Evolutionary conservation across 2,888 invertebrate species (phyloP), one percentile per base, ranked within the genome.

Genomic region (Leptinotarsa juncta): DNA sequence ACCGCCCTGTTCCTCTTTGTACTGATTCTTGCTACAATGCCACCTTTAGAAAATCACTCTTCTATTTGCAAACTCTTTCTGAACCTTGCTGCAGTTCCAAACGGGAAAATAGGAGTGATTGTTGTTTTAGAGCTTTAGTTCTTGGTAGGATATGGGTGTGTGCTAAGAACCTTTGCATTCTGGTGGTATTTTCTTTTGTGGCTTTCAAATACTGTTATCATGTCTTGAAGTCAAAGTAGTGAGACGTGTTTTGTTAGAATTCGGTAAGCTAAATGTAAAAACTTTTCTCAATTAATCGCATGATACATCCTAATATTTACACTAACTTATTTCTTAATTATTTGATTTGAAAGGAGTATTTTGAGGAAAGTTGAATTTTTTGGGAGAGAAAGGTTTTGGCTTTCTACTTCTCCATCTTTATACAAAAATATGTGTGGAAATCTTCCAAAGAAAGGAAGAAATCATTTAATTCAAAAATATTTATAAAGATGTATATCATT

Each of bases 171-270:
- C 3, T 78, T 42, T 71, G 70, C 42, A 70, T 74, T 23, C 66
- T 73, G 32, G 67, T 71, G 66, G 57, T 77, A 57, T 66, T 76
- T 60, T 76, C 74, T 55, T 73, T 70, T 71, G 51, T 73, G 14
- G 70, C 72, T 62, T 65, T 74, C 65, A 75, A 23, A 70, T 77
- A 73, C 48, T 69, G 69, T 72, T 71, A 49, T 32, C 65, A 55
- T 50, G 26, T 71, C 69, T 50, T 74, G 67, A 69, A 57, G 50
- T 73, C 55, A 32, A 42, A 65, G 23, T 67, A 65, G 57, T 15
- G 50, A 68, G 51, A 66, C 4, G 32, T 10, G 5, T 23, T 50
- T 42, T 65, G 23, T 15, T 73, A 42, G 42, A 12, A 18, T 71
- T 71, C 16, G 66, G 65, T 50, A 60, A 57, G 49, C 53, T 42